Evolutionary conservation across 2,888 invertebrate species (phyloP), one percentile per base, ranked within the genome.

Genomic region (Miltochrista miniata): DNA sequence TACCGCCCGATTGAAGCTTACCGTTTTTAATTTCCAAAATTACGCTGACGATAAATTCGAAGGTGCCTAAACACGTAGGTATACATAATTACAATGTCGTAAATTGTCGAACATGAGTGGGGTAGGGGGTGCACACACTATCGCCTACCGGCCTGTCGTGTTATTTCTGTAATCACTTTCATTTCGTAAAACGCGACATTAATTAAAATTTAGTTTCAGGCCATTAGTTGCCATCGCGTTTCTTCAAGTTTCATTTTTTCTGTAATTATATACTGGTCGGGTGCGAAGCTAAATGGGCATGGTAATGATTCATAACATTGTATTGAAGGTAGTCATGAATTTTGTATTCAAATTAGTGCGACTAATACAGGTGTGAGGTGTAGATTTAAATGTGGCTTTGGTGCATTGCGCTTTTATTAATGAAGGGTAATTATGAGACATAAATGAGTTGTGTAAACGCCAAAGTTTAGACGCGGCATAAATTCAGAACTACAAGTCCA

Each of bases 131-230:
- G 61, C 72, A 72, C 72, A 74, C 79, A 79, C 78, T 74, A 74
- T 70, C 72, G 73, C 76, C 79, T 74, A 73, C 83, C 79, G 73
- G 73, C 83, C 82, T 87, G 87, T 87, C 89, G 89, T 83, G 87
- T 90, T 90, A 87, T 83, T 88, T 84, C 81, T 83, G 83, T 91
- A 91, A 91, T 91, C 89, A 91, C 88, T 90, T 88, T 87, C 86
- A 89, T 89, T 90, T 77, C 79, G 79, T 90, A 87, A 84, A 90
- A 90, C 88, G 89, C 90, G 90, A 89, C 89, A 91, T 88, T 92
- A 92, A 92, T 92, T 92, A 92, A 92, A 92, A 90, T 92, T 91
- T 92, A 90, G 91, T 89, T 90, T 89, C 89, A 90, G 90, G 71
- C 90, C 90, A 90, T 91, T 90, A 90, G 90, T 87, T 75, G 81